A percentile compares a stretch with the other conserved stretches of the same genome.
phyloP scores from a whole-genome alignment of 1,140 invertebrate genomes.

The Lepidotrigona ventralis region DNA sequence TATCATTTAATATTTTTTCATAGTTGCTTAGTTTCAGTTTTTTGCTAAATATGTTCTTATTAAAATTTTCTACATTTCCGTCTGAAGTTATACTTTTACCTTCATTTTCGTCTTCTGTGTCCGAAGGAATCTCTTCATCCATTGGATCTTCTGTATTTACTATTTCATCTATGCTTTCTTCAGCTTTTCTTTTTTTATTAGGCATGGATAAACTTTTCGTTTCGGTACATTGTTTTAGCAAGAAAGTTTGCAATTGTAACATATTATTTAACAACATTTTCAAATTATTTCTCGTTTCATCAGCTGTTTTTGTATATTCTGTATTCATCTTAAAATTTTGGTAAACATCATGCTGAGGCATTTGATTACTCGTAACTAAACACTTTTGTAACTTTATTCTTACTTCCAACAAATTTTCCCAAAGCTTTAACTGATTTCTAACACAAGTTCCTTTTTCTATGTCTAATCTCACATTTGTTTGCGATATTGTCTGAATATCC shows the following conservation, averaged over 20 bases:
- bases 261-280: slow-evolving; percentile 84
- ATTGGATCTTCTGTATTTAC: slow-evolving; percentile 72
- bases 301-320: slow-evolving; percentile 80
- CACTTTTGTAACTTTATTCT: slow-evolving; percentile 93
- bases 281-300: slow-evolving; percentile 81
- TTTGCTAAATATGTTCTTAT: slow-evolving; percentile 77
- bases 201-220: slow-evolving; percentile 79
- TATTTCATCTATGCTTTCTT: slow-evolving; percentile 51
- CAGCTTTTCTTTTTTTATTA: slow-evolving; percentile 58
- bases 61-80: slow-evolving; percentile 75
- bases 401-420: slow-evolving; percentile 91
- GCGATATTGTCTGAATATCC: slow-evolving; percentile 81
- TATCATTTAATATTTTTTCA: slow-evolving; percentile 82
- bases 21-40: slow-evolving; percentile 84
- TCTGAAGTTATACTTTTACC: slow-evolving; percentile 70
- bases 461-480: slow-evolving; percentile 82
- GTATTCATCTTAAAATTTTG: slow-evolving; percentile 78
- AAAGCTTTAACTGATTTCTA: slow-evolving; percentile 87
- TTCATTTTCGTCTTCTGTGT: slow-evolving; percentile 79
- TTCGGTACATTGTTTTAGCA: slow-evolving; percentile 85
- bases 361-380: slow-evolving; percentile 86
- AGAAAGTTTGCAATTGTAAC: slow-evolving; percentile 80
- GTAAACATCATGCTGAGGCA: slow-evolving; percentile 85
- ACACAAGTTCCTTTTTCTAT: slow-evolving; percentile 89
- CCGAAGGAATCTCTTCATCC: slow-evolving; percentile 80